Evolutionary conservation across 2,888 invertebrate genomes (phyloP).

Genomic region (Teinopalpus imperialis): DNA sequence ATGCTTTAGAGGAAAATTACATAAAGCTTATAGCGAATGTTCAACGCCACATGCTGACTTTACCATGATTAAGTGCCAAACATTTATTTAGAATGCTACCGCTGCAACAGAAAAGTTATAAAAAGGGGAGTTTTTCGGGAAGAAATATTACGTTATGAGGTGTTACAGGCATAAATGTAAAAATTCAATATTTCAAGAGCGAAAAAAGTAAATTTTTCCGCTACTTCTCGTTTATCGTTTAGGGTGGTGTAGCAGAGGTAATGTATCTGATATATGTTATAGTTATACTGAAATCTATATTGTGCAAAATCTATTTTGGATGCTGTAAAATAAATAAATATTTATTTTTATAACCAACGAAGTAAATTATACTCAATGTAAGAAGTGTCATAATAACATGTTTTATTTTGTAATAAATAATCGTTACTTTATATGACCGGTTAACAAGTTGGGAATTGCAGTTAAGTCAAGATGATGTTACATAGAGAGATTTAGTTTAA

Average conservation of each 20-base stretch:
- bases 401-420: too few relatives aligned
- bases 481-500: too few relatives aligned
- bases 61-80: constrained; percentile 70
- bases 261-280: constrained; percentile 29
- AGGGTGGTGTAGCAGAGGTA: constrained; percentile 39
- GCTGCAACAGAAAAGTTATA: constrained; percentile 72
- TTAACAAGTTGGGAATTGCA: too few relatives aligned
- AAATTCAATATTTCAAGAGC: constrained; percentile 77
- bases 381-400: too few relatives aligned
- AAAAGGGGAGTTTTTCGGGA: constrained; percentile 57
- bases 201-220: constrained; percentile 62
- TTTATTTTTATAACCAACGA: too few relatives aligned
- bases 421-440: too few relatives aligned
- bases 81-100: constrained; percentile 78
- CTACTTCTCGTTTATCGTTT: constrained; percentile 63
- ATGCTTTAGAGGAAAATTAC: not conserved
- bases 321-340: too few relatives aligned
- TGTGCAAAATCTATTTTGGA: too few relatives aligned
- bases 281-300: too few relatives aligned
- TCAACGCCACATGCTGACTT: constrained; percentile 45
- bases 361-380: too few relatives aligned
- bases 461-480: too few relatives aligned
- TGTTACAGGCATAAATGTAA: constrained; percentile 81
- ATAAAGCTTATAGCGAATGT: constrained; percentile 6
- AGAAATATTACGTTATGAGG: constrained; percentile 82